Conservation (phyloP, 2,113 vertebrate species). For the Myiozetetes cayanensis region DNA sequence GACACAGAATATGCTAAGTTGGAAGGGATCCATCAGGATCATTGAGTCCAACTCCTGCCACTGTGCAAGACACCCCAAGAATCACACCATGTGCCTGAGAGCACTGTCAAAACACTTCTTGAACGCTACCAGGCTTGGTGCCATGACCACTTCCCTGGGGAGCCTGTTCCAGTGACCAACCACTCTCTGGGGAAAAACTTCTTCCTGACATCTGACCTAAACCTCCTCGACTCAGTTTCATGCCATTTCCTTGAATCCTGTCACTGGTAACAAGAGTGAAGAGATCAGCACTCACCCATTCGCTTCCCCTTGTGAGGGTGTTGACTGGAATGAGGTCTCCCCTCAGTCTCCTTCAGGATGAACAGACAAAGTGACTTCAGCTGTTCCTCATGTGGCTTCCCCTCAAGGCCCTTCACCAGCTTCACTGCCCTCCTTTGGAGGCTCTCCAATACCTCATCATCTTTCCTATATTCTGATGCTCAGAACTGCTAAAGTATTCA, state of each 20-base stretch:
- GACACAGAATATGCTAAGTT: background rate
- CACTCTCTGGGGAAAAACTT: background rate
- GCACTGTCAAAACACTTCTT: too few species aligned
- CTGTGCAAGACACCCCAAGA: too few species aligned
- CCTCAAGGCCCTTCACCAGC: background rate
- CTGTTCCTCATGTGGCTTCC: background rate
- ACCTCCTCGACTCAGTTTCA: background rate
- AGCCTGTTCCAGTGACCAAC: background rate
- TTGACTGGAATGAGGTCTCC: background rate
- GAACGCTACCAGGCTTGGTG: too few species aligned
- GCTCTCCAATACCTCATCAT: background rate
- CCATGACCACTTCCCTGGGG: too few species aligned
- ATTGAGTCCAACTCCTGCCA: background rate
- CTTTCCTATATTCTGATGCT: background rate
- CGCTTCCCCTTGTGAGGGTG: background rate
- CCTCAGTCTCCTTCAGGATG: background rate
- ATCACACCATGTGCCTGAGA: too few species aligned
- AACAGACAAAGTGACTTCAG: background rate
- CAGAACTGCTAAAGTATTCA: background rate
- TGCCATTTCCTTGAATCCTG: background rate
- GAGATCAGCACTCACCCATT: too few species aligned
- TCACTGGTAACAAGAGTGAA: background rate
- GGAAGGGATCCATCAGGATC: background rate
- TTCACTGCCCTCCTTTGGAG: background rate
- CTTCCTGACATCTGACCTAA: background rate